These are phyloP conservation scores for Cryptoblepharus egeriae DNA, from an alignment of 2,797 vertebrate genomes.

Conservation along the genomic window DNA sequence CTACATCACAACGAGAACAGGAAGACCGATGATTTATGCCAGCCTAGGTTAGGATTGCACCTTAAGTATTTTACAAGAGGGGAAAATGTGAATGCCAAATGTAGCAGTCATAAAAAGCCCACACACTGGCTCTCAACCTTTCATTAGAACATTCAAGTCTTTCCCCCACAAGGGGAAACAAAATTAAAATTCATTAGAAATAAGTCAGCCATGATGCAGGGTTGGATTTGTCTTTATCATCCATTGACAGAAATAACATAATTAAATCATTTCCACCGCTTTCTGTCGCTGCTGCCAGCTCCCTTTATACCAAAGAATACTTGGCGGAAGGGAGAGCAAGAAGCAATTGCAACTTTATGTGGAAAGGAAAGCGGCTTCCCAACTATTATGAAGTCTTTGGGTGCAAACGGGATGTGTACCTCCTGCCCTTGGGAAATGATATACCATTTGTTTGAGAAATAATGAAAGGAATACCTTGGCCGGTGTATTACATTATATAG, in stretches of 20 bases:
- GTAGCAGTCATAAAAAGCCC: neutral
- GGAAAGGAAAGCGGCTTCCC: neutral
- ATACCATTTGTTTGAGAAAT: neutral
- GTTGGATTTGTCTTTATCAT: neutral
- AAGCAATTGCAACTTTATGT: neutral
- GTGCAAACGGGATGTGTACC: rapidly evolving
- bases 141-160: neutral
- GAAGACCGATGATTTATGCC: too few species aligned
- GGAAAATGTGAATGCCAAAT: neutral
- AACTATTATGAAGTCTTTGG: neutral
- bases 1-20: too few species aligned
- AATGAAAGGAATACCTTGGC: neutral
- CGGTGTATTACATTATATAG: neutral
- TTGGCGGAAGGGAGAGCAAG: neutral
- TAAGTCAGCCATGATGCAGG: neutral
- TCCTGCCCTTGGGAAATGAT: neutral
- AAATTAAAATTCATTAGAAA: neutral
- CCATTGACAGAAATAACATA: neutral
- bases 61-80: neutral
- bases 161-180: neutral
- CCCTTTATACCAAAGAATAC: neutral
- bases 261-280: neutral
- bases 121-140: neutral
- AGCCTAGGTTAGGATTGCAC: too few species aligned
- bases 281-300: neutral